A percentile compares a stretch with the other conserved stretches of the same genome.
phyloP scores from a whole-genome alignment of 2,113 vertebrate genomes.

The Oncorhynchus kisutch region DNA sequence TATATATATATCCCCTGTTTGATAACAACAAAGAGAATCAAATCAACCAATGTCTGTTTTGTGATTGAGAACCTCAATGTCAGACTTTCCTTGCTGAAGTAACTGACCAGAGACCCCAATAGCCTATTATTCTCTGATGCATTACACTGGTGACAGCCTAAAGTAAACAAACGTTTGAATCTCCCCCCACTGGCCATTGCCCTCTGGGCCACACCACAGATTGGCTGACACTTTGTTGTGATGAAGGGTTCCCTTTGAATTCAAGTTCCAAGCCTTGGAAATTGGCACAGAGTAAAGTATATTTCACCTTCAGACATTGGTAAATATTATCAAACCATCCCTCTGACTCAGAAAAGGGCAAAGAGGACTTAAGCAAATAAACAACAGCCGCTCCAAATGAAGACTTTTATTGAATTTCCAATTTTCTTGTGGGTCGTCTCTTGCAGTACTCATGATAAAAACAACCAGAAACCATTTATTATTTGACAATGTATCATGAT shows the following conservation, averaged over 20 bases:
- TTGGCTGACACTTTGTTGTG: slow-evolving; percentile 16
- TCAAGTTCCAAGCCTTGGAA: slow-evolving; percentile 4
- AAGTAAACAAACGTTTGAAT: slow-evolving; percentile 30
- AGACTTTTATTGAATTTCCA: slow-evolving; percentile 7
- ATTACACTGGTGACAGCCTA: slow-evolving; percentile 17
- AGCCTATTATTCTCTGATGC: slow-evolving; percentile 9
- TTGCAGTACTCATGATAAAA: not conserved
- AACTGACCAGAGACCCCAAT: slow-evolving; percentile 15
- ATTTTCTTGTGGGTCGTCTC: not conserved
- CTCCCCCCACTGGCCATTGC: not conserved
- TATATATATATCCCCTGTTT: not conserved
- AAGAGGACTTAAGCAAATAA: not conserved
- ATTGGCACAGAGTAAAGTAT: not conserved
- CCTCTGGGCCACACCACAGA: slow-evolving; percentile 6
- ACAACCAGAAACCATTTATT: not conserved
- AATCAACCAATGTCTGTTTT: not conserved
- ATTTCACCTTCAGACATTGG: not conserved
- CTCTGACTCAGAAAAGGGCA: not conserved
- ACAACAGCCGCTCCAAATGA: not conserved
- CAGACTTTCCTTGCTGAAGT: slow-evolving; percentile 2
- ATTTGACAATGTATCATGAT: not conserved
- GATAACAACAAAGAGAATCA: not conserved
- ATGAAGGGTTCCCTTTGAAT: slow-evolving; percentile 10
- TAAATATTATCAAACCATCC: not conserved
- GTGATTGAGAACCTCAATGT: slow-evolving; percentile 14